Conservation (phyloP, 2,888 invertebrate species). For the Fragum fragum region DNA sequence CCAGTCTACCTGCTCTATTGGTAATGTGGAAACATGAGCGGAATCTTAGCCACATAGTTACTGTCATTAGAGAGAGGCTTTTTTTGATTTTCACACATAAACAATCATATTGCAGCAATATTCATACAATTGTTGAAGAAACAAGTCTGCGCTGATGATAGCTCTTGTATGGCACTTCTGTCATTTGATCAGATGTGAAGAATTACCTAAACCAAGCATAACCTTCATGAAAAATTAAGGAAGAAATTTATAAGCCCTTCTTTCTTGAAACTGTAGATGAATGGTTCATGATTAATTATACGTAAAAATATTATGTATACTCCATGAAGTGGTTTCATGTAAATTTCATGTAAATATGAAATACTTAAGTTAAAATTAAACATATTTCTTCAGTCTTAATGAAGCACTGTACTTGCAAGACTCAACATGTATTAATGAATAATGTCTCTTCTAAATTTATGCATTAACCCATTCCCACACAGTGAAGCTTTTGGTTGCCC, state of each 20-base stretch:
- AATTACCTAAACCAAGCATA: neutral
- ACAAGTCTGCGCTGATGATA: neutral
- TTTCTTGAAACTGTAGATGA: too few relatives aligned
- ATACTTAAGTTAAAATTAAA: too few relatives aligned
- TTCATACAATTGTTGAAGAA: slow-evolving; percentile 4
- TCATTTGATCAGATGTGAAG: neutral
- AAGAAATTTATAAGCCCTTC: neutral
- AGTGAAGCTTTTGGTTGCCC: too few relatives aligned
- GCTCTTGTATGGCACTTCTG: neutral
- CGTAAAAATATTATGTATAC: too few relatives aligned
- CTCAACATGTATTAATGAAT: too few relatives aligned
- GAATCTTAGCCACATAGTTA: slow-evolving; percentile 20
- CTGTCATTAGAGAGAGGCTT: slow-evolving; percentile 12
- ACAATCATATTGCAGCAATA: slow-evolving; percentile 14
- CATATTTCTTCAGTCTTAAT: too few relatives aligned
- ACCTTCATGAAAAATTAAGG: neutral
- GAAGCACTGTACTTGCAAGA: too few relatives aligned
- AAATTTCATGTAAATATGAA: too few relatives aligned
- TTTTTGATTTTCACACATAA: slow-evolving; percentile 13
- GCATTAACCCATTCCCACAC: too few relatives aligned
- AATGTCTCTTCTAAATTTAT: too few relatives aligned
- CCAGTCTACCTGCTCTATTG: neutral
- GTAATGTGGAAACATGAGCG: neutral
- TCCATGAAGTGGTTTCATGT: too few relatives aligned
- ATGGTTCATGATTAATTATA: too few relatives aligned